Percentiles rank a stretch among this genome's conserved stretches.
phyloP scores from a whole-genome alignment of 2,797 vertebrate species.

The Oreochromis mossambicus region DNA sequence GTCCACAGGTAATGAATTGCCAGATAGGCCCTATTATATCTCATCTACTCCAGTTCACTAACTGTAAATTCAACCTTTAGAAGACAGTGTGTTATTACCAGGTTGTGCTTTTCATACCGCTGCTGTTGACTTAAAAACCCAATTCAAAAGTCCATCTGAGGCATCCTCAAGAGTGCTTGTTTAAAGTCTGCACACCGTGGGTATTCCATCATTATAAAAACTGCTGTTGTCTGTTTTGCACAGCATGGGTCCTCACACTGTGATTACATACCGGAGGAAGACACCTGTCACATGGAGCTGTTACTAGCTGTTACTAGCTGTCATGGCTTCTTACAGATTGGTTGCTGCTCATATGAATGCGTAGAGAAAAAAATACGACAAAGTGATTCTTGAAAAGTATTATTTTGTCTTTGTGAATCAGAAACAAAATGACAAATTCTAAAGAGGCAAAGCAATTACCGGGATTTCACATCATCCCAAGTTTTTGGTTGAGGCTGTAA shows the following conservation, averaged over 20 bases:
- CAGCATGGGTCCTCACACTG: slow-evolving; percentile 56
- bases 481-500: background rate
- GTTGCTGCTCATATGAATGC: slow-evolving; percentile 43
- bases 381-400: slow-evolving; percentile 40
- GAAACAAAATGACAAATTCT: slow-evolving; percentile 35
- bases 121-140: slow-evolving; percentile 39
- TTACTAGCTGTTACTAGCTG: slow-evolving; percentile 56
- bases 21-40: slow-evolving; percentile 45
- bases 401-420: slow-evolving; percentile 29
- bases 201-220: slow-evolving; percentile 62
- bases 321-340: slow-evolving; percentile 57
- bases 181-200: slow-evolving; percentile 40
- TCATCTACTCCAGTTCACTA: slow-evolving; percentile 23
- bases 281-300: slow-evolving; percentile 60
- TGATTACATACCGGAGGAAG: slow-evolving; percentile 58
- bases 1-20: slow-evolving; percentile 60
- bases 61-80: slow-evolving; percentile 37
- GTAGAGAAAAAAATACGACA: slow-evolving; percentile 27
- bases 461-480: background rate
- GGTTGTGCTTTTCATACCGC: slow-evolving; percentile 10
- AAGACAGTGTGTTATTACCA: slow-evolving; percentile 21
- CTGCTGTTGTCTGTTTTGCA: slow-evolving; percentile 64
- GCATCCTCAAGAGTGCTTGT: slow-evolving; percentile 32
- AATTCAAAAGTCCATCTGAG: slow-evolving; percentile 33
- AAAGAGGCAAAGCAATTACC: background rate